Evolutionary conservation across 2,113 vertebrate genomes (phyloP).

Genomic region (Acanthochromis polyacanthus): DNA sequence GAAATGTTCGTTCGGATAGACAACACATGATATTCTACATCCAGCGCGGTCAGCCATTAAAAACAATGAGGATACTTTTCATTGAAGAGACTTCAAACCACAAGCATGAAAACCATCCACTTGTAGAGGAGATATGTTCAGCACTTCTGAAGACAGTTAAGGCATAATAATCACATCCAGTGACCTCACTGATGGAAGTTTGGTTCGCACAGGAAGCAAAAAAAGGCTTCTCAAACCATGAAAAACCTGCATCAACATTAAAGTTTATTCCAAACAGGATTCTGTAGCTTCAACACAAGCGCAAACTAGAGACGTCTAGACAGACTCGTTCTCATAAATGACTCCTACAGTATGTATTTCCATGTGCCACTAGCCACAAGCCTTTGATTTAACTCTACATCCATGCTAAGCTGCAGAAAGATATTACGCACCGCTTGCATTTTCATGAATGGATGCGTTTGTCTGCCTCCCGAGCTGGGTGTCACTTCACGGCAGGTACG

Average conservation of each 20-base stretch:
- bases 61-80: slow-evolving; percentile 13
- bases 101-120: not conserved
- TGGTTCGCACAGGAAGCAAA: slow-evolving; percentile 42
- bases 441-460: slow-evolving; percentile 56
- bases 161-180: slow-evolving; percentile 7
- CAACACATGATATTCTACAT: slow-evolving; percentile 27
- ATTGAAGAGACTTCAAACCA: slow-evolving; percentile 21
- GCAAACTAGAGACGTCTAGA: slow-evolving; percentile 59
- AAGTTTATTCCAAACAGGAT: slow-evolving; percentile 22
- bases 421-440: not conserved
- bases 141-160: not conserved
- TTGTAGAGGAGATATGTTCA: slow-evolving; percentile 22
- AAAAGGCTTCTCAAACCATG: slow-evolving; percentile 6
- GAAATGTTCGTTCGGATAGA: not conserved
- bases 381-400: slow-evolving; percentile 28
- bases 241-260: slow-evolving; percentile 46
- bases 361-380: slow-evolving; percentile 9
- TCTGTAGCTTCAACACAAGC: slow-evolving; percentile 20
- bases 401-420: slow-evolving; percentile 25
- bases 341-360: slow-evolving; percentile 23
- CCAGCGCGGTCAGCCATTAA: slow-evolving; percentile 35
- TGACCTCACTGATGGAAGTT: slow-evolving; percentile 27
- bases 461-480: slow-evolving; percentile 18
- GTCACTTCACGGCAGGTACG: slow-evolving; percentile 12
- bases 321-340: slow-evolving; percentile 25